These are phyloP conservation scores for Oreonectes daqikongensis DNA, from an alignment of 2,797 vertebrate species.

Conservation along the genomic window DNA sequence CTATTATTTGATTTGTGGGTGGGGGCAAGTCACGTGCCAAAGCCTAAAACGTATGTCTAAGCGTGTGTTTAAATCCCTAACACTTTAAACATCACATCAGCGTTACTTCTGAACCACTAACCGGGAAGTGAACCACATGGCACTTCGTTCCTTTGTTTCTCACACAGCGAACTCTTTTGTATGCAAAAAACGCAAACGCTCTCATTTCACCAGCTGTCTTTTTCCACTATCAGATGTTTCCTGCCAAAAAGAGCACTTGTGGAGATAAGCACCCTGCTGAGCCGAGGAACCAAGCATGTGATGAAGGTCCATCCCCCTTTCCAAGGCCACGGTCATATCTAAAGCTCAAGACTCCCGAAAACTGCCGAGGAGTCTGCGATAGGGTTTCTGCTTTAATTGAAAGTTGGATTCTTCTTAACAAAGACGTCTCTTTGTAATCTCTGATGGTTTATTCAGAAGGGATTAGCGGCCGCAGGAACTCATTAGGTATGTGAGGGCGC, in stretches of 20 bases:
- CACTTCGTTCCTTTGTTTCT: neutral
- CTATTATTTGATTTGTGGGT: too few species aligned
- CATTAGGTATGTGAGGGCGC: constrained; percentile 40
- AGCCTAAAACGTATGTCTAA: neutral
- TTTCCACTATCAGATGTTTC: constrained; percentile 25
- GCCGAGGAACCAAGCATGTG: constrained; percentile 16
- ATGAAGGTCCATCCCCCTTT: constrained; percentile 15
- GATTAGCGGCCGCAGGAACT: constrained; percentile 66
- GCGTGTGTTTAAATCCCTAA: constrained; percentile 6
- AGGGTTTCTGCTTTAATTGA: constrained; percentile 68
- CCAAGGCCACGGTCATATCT: neutral
- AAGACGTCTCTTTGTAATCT: constrained; percentile 63
- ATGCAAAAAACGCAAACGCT: neutral
- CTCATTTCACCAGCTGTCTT: constrained; percentile 21
- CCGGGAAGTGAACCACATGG: constrained; percentile 16
- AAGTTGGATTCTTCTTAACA: constrained; percentile 64
- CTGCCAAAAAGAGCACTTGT: constrained; percentile 48
- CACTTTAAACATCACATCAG: constrained; percentile 12
- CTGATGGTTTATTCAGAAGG: constrained; percentile 65
- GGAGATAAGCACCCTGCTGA: constrained; percentile 54
- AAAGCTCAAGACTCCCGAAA: constrained; percentile 22
- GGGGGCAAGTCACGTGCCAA: too few species aligned
- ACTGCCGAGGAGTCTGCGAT: constrained; percentile 53
- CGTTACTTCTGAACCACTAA: neutral
- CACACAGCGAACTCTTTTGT: constrained; percentile 8